phyloP scores from a whole-genome alignment of 2,797 vertebrate genomes.

The Gobionotothen gibberifrons region DNA sequence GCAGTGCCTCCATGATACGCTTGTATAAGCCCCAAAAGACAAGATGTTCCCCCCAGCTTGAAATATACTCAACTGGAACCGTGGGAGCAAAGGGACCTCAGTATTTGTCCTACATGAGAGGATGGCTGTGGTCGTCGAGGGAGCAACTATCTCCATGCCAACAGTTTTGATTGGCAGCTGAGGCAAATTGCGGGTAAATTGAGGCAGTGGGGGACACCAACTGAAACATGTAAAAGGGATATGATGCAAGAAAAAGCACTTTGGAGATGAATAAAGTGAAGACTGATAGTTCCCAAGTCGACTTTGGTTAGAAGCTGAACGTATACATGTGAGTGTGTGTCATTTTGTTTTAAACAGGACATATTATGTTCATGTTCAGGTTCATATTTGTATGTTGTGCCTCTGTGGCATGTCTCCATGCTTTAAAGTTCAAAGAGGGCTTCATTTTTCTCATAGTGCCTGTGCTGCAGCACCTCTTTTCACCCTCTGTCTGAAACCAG shows the following conservation, averaged over 20 bases:
- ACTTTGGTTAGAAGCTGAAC: constrained; percentile 12
- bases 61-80: constrained; percentile 40
- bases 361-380: no score
- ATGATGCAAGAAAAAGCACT: constrained; percentile 1
- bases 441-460: no score
- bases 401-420: no score
- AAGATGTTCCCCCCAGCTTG: constrained; percentile 40
- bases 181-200: constrained; percentile 25
- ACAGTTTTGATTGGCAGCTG: constrained; percentile 60
- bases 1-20: constrained; percentile 11
- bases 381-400: no score
- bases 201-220: constrained; percentile 10
- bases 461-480: no score
- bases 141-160: constrained; percentile 57
- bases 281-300: neutral
- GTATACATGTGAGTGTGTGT: neutral
- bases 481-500: no score
- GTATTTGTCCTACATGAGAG: constrained; percentile 63
- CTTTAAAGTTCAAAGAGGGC: no score
- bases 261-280: constrained; percentile 1
- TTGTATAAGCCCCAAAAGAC: constrained; percentile 42
- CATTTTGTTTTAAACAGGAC: neutral
- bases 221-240: constrained; percentile 3
- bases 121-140: constrained; percentile 36
- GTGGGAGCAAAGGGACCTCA: constrained; percentile 43